phyloP scores from a whole-genome alignment of 1,140 invertebrate species.

The Rhagoletis pomonella region DNA sequence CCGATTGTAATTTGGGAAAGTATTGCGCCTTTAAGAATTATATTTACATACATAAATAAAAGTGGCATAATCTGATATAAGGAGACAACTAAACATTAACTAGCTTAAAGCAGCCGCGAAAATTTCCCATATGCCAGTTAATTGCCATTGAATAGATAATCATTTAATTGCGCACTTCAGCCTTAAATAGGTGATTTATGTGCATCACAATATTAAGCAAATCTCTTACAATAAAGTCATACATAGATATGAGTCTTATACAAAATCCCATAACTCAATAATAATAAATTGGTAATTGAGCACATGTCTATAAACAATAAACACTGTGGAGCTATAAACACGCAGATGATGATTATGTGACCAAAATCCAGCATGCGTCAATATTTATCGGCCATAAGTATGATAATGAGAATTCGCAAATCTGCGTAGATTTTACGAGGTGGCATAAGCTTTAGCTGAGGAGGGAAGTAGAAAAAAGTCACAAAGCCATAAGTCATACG shows the following conservation, averaged over 20 bases:
- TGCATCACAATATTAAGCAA: neutral
- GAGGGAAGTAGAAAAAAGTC: neutral
- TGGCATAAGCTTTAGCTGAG: neutral
- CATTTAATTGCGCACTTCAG: neutral
- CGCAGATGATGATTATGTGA: neutral
- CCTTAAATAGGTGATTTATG: neutral
- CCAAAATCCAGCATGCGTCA: slow-evolving; percentile 1
- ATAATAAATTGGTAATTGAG: neutral
- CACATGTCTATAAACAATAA: neutral
- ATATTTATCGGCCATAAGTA: neutral
- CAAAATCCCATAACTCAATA: slow-evolving; percentile 8
- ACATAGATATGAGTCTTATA: neutral
- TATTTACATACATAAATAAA: no score
- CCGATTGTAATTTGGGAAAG: no score
- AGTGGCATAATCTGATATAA: no score
- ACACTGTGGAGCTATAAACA: slow-evolving; percentile 1
- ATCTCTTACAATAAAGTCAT: no score
- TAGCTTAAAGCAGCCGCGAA: no score
- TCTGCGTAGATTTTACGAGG: neutral
- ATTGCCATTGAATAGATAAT: neutral
- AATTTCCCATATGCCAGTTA: neutral
- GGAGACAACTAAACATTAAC: no score
- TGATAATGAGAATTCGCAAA: neutral
- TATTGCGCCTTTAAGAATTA: no score
- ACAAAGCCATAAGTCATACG: neutral